Percentiles rank a stretch among this genome's conserved stretches.
Conservation (phyloP, 2,797 vertebrate genomes). For the Urocyon cinereoargenteus region DNA sequence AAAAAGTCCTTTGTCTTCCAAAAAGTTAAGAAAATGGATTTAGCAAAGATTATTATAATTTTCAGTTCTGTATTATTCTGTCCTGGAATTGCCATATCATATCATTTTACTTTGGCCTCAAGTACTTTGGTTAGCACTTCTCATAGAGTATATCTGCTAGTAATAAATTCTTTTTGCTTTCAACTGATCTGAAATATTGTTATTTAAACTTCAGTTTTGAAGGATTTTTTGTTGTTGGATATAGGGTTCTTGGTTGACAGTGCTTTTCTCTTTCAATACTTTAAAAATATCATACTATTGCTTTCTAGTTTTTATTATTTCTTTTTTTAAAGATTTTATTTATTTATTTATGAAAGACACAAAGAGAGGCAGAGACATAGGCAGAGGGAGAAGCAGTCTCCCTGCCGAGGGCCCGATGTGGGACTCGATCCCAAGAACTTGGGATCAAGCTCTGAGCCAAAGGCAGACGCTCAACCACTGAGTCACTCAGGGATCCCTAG, state of each 20-base stretch:
- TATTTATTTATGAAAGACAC: no score
- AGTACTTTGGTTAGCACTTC: background rate
- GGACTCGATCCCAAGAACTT: no score
- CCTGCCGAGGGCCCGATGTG: no score
- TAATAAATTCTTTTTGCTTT: background rate
- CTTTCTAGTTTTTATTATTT: background rate
- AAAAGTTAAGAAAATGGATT: background rate
- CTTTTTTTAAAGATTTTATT: background rate
- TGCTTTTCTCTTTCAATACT: background rate
- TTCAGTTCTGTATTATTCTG: background rate
- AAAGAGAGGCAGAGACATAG: no score
- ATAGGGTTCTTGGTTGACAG: background rate
- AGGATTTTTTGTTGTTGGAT: background rate
- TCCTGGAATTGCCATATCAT: background rate
- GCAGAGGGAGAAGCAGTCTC: no score
- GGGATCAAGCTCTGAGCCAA: no score
- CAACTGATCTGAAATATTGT: background rate
- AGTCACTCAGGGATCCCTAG: background rate
- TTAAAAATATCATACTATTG: background rate
- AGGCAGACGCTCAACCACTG: no score
- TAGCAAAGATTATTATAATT: background rate
- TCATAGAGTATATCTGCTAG: background rate
- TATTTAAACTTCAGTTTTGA: constrained; percentile 16
- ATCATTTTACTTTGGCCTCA: background rate
- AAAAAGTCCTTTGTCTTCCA: background rate